Conservation (phyloP, 2,888 invertebrate species). For the Agrilus cyanescens region DNA sequence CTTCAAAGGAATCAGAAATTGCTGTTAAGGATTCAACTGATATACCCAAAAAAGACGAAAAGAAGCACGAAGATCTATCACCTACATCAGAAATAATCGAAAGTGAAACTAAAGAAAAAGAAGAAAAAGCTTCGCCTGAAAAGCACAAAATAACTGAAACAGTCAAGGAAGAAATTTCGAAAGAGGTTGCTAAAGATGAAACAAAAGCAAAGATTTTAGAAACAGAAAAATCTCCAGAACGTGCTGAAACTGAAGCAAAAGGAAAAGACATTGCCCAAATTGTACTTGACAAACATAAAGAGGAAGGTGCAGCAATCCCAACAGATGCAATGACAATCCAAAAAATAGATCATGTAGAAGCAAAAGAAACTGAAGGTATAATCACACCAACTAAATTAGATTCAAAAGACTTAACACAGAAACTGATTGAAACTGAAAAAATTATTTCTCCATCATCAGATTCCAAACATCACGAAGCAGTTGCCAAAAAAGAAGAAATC, state of each 20-base stretch:
- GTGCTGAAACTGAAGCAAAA: background rate
- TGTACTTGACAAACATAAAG: background rate
- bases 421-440: background rate
- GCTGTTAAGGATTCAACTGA: slow-evolving; percentile 3
- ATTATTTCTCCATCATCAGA: no score
- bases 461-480: background rate
- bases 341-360: background rate
- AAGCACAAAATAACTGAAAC: background rate
- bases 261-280: background rate
- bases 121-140: slow-evolving; percentile 4
- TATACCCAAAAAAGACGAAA: slow-evolving; percentile 3
- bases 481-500: slow-evolving; percentile 1
- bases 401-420: background rate
- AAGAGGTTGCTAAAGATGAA: background rate
- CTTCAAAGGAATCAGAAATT: background rate
- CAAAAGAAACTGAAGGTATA: background rate
- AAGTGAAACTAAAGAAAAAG: slow-evolving; percentile 10
- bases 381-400: background rate
- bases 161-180: background rate
- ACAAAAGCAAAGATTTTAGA: background rate
- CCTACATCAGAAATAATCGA: slow-evolving; percentile 9
- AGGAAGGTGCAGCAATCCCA: background rate
- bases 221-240: background rate
- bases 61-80: background rate
- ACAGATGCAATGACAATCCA: background rate